Evolutionary conservation across 2,797 vertebrate genomes (phyloP).

Genomic region (Steatocranus sp.): DNA sequence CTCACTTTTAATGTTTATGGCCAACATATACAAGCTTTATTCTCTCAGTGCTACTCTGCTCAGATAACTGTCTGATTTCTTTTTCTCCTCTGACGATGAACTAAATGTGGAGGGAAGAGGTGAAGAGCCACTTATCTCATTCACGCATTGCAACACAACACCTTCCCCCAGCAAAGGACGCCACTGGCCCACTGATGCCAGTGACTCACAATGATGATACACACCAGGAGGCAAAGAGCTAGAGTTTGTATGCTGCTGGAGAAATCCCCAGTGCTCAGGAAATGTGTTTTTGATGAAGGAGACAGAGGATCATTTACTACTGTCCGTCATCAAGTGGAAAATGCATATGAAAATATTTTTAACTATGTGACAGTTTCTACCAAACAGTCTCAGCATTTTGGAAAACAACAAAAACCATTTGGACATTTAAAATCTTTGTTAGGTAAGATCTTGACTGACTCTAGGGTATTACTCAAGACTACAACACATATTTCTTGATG

Average conservation of each 20-base stretch:
- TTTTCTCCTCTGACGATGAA: conserved; percentile 12
- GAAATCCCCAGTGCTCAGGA: conserved; percentile 6
- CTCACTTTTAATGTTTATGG: background rate
- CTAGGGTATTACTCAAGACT: background rate
- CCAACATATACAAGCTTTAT: background rate
- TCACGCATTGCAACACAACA: conserved; percentile 51
- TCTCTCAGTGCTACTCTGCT: background rate
- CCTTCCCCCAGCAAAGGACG: conserved; percentile 34
- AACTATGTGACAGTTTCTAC: background rate
- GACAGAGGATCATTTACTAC: background rate
- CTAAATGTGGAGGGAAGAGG: conserved; percentile 24
- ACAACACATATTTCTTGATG: background rate
- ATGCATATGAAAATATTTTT: background rate
- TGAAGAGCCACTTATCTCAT: conserved; percentile 44
- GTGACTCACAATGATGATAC: conserved; percentile 49
- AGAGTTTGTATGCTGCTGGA: background rate
- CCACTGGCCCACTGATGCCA: conserved; percentile 32
- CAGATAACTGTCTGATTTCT: background rate
- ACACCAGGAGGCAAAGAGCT: conserved; percentile 14
- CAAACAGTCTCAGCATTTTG: background rate
- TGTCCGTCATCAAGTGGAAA: background rate
- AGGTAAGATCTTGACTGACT: background rate
- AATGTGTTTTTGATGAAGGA: conserved; percentile 11
- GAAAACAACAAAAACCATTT: background rate
- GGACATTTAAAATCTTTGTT: background rate